A percentile compares a stretch with the other conserved stretches of the same genome.
These are phyloP conservation scores for Erannis defoliaria DNA, from an alignment of 2,888 invertebrate genomes.

Conservation along the genomic window DNA sequence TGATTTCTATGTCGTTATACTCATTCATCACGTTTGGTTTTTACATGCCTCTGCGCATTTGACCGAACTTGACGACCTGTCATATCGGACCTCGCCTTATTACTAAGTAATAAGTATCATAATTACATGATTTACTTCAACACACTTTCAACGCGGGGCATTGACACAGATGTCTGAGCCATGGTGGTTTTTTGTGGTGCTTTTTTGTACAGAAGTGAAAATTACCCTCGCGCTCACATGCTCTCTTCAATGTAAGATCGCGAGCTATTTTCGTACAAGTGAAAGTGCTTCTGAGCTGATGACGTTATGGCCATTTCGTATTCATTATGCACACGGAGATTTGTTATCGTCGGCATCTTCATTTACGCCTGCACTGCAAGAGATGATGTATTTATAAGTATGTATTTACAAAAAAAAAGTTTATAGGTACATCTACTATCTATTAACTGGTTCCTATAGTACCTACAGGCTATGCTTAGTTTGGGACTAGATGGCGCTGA, in stretches of 20 bases:
- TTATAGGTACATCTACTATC: too few species aligned
- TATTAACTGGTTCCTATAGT: too few species aligned
- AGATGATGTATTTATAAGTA: neutral
- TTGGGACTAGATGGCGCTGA: too few species aligned
- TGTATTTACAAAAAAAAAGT: too few species aligned
- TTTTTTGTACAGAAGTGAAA: slow-evolving; percentile 71
- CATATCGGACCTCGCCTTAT: slow-evolving; percentile 39
- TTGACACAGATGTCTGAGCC: slow-evolving; percentile 61
- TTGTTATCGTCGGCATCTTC: slow-evolving; percentile 16
- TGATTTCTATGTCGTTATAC: too few species aligned
- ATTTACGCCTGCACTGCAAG: slow-evolving; percentile 2
- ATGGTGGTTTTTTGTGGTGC: slow-evolving; percentile 56
- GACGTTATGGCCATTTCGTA: slow-evolving; percentile 39
- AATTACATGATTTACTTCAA: slow-evolving; percentile 50
- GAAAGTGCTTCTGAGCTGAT: slow-evolving; percentile 49
- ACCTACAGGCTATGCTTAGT: too few species aligned
- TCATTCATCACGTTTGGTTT: slow-evolving; percentile 66
- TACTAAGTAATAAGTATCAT: slow-evolving; percentile 52
- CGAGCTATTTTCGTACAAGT: slow-evolving; percentile 47
- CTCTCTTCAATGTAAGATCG: slow-evolving; percentile 19
- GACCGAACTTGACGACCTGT: slow-evolving; percentile 6
- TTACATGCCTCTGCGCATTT: slow-evolving; percentile 40
- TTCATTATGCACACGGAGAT: slow-evolving; percentile 23
- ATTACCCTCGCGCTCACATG: slow-evolving; percentile 47
- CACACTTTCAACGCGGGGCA: slow-evolving; percentile 67